phyloP scores from a whole-genome alignment of 2,888 invertebrate genomes.

The Ochropleura plecta region DNA sequence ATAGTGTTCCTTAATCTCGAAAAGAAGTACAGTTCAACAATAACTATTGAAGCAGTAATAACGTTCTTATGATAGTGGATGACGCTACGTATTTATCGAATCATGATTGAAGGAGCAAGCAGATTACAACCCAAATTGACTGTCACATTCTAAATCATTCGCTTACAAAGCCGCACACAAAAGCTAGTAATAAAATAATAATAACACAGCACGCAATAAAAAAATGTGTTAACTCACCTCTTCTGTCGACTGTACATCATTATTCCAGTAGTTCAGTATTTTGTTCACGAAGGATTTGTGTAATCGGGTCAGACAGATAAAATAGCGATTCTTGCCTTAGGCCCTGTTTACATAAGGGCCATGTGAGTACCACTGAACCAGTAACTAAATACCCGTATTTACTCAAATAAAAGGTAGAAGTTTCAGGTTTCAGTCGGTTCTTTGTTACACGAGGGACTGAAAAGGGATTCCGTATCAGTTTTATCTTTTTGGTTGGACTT shows the following conservation, averaged over 20 bases:
- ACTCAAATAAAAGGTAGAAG: slow-evolving; percentile 39
- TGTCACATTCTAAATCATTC: too few species aligned
- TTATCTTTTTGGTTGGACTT: slow-evolving; percentile 3
- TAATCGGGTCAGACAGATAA: slow-evolving; percentile 56
- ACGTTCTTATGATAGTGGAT: too few species aligned
- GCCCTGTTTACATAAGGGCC: slow-evolving; percentile 46
- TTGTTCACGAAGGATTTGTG: slow-evolving; percentile 53
- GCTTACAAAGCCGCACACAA: too few species aligned
- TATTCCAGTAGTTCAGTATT: slow-evolving; percentile 48
- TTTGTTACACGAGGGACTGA: slow-evolving; percentile 21
- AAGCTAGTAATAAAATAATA: background rate
- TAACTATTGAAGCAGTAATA: too few species aligned
- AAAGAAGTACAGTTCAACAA: too few species aligned
- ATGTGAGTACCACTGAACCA: slow-evolving; percentile 20
- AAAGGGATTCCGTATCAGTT: slow-evolving; percentile 14
- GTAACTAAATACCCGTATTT: slow-evolving; percentile 53
- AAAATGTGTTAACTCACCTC: background rate
- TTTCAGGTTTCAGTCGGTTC: slow-evolving; percentile 22
- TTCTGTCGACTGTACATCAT: slow-evolving; percentile 40
- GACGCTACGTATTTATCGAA: too few species aligned
- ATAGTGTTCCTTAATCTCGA: too few species aligned
- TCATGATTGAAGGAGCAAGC: too few species aligned
- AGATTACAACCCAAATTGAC: too few species aligned
- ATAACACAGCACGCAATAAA: background rate
- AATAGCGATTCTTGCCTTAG: slow-evolving; percentile 53